Conservation (phyloP, 2,113 vertebrate species). For the Pollimyrus isidori region DNA sequence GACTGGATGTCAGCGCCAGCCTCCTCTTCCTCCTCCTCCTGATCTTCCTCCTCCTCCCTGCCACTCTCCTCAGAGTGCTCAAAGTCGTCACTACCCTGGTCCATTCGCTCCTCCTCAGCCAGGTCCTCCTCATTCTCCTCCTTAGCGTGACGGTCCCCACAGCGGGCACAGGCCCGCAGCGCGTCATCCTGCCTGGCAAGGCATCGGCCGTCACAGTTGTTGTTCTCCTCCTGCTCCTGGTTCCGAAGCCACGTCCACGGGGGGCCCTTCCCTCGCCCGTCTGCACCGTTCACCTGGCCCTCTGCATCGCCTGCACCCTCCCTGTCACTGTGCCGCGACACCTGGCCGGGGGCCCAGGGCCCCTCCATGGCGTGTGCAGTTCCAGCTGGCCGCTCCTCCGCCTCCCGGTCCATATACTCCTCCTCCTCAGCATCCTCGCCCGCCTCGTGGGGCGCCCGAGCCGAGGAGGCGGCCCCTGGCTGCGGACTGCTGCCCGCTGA, state of each 20-base stretch:
- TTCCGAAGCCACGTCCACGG: constrained; percentile 62
- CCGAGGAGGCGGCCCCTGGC: constrained; percentile 80
- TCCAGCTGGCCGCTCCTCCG: constrained; percentile 61
- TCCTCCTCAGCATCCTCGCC: constrained; percentile 61
- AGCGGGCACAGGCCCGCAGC: constrained; percentile 56
- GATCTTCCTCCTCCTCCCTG: constrained; percentile 72
- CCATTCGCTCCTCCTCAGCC: constrained; percentile 80
- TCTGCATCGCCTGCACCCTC: constrained; percentile 38
- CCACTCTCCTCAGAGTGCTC: constrained; percentile 90
- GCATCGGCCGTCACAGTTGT: constrained; percentile 48
- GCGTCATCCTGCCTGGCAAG: constrained; percentile 57
- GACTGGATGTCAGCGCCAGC: constrained; percentile 49
- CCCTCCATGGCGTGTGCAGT: constrained; percentile 25
- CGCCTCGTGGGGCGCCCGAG: constrained; percentile 86
- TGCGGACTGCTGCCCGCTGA: constrained; percentile 87
- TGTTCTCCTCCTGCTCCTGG: constrained; percentile 55
- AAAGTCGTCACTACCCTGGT: constrained; percentile 97
- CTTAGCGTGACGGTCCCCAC: constrained; percentile 58
- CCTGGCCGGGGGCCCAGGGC: constrained; percentile 17
- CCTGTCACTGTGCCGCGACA: background rate
- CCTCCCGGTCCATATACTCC: constrained; percentile 81
- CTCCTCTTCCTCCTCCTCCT: constrained; percentile 71
- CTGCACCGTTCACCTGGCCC: constrained; percentile 85
- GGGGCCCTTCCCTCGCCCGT: constrained; percentile 64
- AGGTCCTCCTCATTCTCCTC: constrained; percentile 36